Evolutionary conservation across 2,888 invertebrate species (phyloP).

Genomic region (Melangyna quadrimaculata): DNA sequence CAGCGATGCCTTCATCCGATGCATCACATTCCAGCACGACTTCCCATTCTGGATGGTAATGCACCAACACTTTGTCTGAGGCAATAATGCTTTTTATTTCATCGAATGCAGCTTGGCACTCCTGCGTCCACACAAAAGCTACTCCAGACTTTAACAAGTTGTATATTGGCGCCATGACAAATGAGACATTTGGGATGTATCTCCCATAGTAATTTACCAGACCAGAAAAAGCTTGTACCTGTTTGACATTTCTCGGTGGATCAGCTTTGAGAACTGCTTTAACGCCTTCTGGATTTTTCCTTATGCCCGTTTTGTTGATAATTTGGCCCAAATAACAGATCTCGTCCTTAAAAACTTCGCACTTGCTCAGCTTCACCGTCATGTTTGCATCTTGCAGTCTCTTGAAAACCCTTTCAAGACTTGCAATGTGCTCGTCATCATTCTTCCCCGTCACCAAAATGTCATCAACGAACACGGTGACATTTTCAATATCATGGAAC

Average conservation of each 20-base stretch:
- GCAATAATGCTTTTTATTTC: not conserved
- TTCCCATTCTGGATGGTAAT: conserved; percentile 7
- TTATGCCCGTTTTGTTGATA: not conserved
- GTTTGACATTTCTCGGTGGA: not conserved
- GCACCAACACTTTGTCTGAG: not conserved
- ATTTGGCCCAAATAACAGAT: not conserved
- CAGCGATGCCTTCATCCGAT: conserved; percentile 9
- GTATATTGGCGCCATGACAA: not conserved
- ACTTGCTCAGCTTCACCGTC: conserved; percentile 18
- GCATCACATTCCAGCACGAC: conserved; percentile 17
- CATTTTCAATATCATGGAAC: not conserved
- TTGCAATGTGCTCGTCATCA: not conserved
- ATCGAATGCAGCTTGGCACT: not conserved
- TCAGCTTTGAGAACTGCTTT: conserved; percentile 7
- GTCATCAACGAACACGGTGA: conserved; percentile 4
- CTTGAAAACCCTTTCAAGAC: not conserved
- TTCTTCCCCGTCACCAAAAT: not conserved
- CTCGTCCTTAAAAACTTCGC: not conserved
- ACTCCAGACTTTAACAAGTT: not conserved
- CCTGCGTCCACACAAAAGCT: not conserved
- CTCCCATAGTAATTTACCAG: not conserved
- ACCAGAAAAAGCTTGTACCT: not conserved
- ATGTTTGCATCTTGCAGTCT: conserved; percentile 2
- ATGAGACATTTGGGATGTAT: not conserved
- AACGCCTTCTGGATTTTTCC: conserved; percentile 20